phyloP scores from a whole-genome alignment of 2,797 vertebrate species.

The Tenualosa ilisha region DNA sequence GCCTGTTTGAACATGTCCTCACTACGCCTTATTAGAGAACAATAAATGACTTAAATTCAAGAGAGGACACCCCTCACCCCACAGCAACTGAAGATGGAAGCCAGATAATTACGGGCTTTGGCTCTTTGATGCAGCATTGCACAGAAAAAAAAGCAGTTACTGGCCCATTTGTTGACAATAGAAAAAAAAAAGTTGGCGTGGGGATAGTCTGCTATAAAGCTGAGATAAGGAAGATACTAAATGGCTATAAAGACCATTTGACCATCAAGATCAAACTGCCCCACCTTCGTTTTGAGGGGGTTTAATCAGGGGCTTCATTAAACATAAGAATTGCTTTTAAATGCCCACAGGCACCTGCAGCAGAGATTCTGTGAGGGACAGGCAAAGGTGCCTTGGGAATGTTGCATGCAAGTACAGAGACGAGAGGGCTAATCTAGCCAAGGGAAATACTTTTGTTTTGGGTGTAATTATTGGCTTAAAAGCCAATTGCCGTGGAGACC shows the following conservation, averaged over 20 bases:
- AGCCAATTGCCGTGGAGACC: constrained; percentile 28
- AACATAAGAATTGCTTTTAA: not conserved
- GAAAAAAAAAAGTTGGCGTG: constrained; percentile 18
- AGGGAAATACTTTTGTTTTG: constrained; percentile 43
- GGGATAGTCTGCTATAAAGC: constrained; percentile 18
- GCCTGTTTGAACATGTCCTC: constrained; percentile 55
- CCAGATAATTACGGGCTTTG: constrained; percentile 51
- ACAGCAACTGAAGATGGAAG: constrained; percentile 48
- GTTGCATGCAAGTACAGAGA: not conserved
- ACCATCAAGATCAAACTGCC: not conserved
- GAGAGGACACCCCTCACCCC: constrained; percentile 41
- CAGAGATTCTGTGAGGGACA: not conserved
- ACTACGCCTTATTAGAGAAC: constrained; percentile 53
- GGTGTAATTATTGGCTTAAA: constrained; percentile 41
- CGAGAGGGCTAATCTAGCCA: constrained; percentile 3
- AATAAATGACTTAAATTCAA: constrained; percentile 57
- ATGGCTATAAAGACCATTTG: not conserved
- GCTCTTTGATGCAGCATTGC: constrained; percentile 51
- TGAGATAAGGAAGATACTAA: not conserved
- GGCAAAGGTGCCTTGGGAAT: not conserved
- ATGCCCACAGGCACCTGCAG: not conserved
- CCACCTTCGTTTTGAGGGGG: not conserved
- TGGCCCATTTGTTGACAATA: not conserved
- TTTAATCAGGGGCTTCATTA: not conserved
- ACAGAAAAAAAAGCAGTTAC: not conserved